phyloP scores from a whole-genome alignment of 1,140 invertebrate genomes.

The Drosophila takahashii region DNA sequence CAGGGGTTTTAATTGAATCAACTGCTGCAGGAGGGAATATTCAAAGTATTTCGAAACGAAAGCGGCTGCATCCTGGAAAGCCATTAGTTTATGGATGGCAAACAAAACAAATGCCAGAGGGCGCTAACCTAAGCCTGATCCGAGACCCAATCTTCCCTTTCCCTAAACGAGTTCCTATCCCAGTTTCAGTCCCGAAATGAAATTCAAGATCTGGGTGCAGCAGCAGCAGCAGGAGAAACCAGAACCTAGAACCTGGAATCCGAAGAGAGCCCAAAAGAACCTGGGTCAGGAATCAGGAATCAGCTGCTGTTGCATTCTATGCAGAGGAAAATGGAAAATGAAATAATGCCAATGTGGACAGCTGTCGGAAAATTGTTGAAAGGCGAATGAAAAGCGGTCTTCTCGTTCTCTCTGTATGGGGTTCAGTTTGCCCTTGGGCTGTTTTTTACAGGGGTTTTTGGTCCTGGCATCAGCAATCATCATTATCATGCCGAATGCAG shows the following conservation, averaged over 20 bases:
- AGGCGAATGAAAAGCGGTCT: slow-evolving; percentile 76
- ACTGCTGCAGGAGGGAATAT: slow-evolving; percentile 52
- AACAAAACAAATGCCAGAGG: slow-evolving; percentile 66
- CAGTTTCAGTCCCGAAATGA: slow-evolving; percentile 46
- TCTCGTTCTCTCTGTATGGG: slow-evolving; percentile 27
- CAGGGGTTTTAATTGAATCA: slow-evolving; percentile 43
- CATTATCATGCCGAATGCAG: slow-evolving; percentile 46
- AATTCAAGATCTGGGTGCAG: slow-evolving; percentile 62
- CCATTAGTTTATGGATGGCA: slow-evolving; percentile 75
- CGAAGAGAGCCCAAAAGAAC: slow-evolving; percentile 10
- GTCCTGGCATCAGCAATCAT: slow-evolving; percentile 46
- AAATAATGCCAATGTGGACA: slow-evolving; percentile 78
- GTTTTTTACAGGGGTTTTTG: slow-evolving; percentile 40
- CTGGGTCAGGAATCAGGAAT: slow-evolving; percentile 79
- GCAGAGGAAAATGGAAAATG: slow-evolving; percentile 34
- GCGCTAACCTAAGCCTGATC: slow-evolving; percentile 61
- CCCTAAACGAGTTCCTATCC: slow-evolving; percentile 20
- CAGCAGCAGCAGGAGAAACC: slow-evolving; percentile 26
- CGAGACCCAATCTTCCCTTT: slow-evolving; percentile 5
- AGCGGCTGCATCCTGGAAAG: slow-evolving; percentile 27
- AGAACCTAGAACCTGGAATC: slow-evolving; percentile 1
- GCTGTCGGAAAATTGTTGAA: slow-evolving; percentile 80
- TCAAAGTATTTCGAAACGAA: slow-evolving; percentile 51
- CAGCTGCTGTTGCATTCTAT: slow-evolving; percentile 65
- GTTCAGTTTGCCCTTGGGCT: slow-evolving; percentile 51